Evolutionary conservation across 2,797 vertebrate genomes (phyloP).

Genomic region (Syncerus caffer): DNA sequence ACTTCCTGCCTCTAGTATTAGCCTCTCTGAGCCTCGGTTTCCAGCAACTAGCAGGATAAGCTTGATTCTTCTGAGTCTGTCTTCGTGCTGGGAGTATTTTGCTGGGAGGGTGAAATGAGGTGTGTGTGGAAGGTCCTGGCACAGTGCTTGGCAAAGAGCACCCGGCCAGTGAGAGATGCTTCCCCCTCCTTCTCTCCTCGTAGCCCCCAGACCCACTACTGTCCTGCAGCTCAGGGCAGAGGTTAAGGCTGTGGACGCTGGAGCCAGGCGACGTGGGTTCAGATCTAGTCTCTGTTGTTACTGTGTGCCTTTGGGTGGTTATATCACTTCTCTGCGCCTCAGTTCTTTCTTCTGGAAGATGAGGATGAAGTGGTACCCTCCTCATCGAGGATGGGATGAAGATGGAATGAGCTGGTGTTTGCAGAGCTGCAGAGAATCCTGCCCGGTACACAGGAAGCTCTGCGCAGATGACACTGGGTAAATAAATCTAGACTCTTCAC

Average conservation of each 20-base stretch:
- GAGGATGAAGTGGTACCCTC: neutral
- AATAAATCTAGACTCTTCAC: neutral
- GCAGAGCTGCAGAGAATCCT: rapidly evolving
- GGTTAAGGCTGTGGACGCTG: neutral
- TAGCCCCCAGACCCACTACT: neutral
- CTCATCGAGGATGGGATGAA: neutral
- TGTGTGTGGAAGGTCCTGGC: neutral
- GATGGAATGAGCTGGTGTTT: neutral
- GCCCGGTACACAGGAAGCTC: neutral
- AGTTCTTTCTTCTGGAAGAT: neutral
- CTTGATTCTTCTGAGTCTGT: neutral
- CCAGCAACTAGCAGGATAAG: neutral
- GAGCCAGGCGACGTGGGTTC: neutral
- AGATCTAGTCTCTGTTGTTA: neutral
- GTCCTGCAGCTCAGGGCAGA: neutral
- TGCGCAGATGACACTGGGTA: neutral
- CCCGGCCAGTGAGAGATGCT: neutral
- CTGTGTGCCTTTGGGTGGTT: neutral
- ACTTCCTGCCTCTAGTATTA: neutral
- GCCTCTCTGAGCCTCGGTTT: neutral
- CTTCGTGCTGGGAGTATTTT: neutral
- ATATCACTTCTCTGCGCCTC: neutral
- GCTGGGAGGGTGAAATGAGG: neutral
- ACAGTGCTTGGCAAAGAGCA: neutral
- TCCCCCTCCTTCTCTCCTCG: neutral